Conservation (phyloP, 1,140 invertebrate genomes). For the Drosophila athabasca region DNA sequence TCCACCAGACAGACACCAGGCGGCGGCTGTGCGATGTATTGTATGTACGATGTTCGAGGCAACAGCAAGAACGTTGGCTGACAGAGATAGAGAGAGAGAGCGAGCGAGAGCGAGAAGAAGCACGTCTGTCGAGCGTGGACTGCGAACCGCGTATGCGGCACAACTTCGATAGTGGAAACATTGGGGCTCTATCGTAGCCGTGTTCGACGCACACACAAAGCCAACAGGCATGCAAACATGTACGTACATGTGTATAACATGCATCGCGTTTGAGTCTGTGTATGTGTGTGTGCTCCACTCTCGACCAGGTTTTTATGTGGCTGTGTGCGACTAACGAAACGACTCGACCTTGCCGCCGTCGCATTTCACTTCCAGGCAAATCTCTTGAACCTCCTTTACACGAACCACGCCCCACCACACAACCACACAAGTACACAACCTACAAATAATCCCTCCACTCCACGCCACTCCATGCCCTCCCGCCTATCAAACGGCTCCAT, state of each 20-base stretch:
- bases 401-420: slow-evolving; percentile 5
- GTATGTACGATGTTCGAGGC: not conserved
- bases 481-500: not conserved
- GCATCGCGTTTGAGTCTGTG: slow-evolving; percentile 2
- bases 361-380: slow-evolving; percentile 26
- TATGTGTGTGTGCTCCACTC: not conserved
- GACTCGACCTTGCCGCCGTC: slow-evolving; percentile 60
- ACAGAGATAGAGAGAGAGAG: slow-evolving; percentile 8
- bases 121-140: slow-evolving; percentile 66
- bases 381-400: slow-evolving; percentile 17
- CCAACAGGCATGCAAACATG: not conserved
- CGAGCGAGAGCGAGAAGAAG: slow-evolving; percentile 13
- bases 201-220: slow-evolving; percentile 22
- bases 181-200: slow-evolving; percentile 32
- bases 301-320: too few relatives aligned
- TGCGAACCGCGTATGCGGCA: slow-evolving; percentile 63
- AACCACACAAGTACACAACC: not conserved
- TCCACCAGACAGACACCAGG: too few relatives aligned
- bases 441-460: too few relatives aligned
- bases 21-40: too few relatives aligned
- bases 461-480: too few relatives aligned
- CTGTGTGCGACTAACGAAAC: slow-evolving; percentile 41
- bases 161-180: slow-evolving; percentile 41
- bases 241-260: slow-evolving; percentile 8
- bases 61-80: too few relatives aligned